phyloP scores from a whole-genome alignment of 2,888 invertebrate species.

The Trichogramma evanescens region DNA sequence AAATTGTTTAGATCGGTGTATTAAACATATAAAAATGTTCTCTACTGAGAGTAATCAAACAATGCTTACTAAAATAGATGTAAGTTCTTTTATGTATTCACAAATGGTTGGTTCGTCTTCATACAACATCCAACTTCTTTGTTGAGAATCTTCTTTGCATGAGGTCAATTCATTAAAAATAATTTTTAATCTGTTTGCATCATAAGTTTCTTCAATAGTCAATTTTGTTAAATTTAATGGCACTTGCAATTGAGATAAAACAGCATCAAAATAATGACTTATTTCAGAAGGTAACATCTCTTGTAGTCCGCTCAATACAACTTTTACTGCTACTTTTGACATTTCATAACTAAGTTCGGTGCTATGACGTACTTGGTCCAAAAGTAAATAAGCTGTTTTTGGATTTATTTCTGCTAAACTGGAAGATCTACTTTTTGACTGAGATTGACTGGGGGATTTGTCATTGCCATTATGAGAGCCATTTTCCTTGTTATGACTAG shows the following conservation, averaged over 20 bases:
- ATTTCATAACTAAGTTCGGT: constrained; percentile 81
- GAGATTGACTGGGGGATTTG: constrained; percentile 32
- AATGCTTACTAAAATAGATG: constrained; percentile 66
- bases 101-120: constrained; percentile 87
- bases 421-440: constrained; percentile 35
- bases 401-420: constrained; percentile 40
- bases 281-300: constrained; percentile 56
- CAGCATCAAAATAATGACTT: constrained; percentile 54
- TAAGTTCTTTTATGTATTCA: constrained; percentile 74
- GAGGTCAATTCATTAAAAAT: constrained; percentile 78
- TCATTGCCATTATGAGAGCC: constrained; percentile 31
- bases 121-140: constrained; percentile 90
- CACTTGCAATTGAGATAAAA: constrained; percentile 54
- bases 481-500: constrained; percentile 30
- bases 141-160: constrained; percentile 91
- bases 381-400: constrained; percentile 64
- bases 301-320: constrained; percentile 59
- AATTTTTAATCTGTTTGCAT: constrained; percentile 73
- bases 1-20: constrained; percentile 20
- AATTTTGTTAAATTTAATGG: constrained; percentile 58
- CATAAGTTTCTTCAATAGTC: constrained; percentile 74
- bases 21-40: background rate
- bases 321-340: constrained; percentile 76
- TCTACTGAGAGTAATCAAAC: background rate
- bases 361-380: constrained; percentile 72